phyloP scores from a whole-genome alignment of 2,113 vertebrate species.

The Chlamydotis undulata region DNA sequence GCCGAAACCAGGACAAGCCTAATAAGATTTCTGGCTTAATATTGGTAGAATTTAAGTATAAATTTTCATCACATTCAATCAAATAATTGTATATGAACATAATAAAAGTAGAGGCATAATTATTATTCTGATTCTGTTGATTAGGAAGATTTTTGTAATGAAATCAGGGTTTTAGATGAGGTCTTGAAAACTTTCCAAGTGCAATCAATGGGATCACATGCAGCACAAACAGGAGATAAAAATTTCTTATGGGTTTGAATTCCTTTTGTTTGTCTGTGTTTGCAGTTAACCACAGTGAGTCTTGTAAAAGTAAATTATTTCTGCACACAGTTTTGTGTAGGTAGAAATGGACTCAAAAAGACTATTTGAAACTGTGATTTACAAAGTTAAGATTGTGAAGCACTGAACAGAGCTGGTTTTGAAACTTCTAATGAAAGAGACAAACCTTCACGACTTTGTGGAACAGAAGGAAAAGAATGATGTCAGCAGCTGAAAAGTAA shows the following conservation, averaged over 20 bases:
- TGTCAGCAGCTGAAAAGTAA: neutral
- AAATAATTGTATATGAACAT: neutral
- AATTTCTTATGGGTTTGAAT: neutral
- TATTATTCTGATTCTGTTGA: neutral
- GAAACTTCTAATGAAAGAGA: neutral
- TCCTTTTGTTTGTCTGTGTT: neutral
- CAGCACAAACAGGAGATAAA: neutral
- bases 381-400: neutral
- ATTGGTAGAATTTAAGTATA: neutral
- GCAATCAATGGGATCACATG: accelerated
- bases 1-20: no score
- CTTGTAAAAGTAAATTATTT: neutral
- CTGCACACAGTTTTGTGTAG: neutral
- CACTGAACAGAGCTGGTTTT: neutral
- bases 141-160: neutral
- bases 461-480: neutral
- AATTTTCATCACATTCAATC: neutral
- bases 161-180: neutral
- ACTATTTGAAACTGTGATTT: neutral
- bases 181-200: neutral
- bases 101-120: neutral
- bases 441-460: neutral
- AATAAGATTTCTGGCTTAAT: neutral
- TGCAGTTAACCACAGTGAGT: neutral
- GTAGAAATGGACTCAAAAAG: neutral